A percentile compares a stretch with the other conserved stretches of the same genome.
Conservation (phyloP, 2,888 invertebrate genomes). For the Chelonus formosanus region DNA sequence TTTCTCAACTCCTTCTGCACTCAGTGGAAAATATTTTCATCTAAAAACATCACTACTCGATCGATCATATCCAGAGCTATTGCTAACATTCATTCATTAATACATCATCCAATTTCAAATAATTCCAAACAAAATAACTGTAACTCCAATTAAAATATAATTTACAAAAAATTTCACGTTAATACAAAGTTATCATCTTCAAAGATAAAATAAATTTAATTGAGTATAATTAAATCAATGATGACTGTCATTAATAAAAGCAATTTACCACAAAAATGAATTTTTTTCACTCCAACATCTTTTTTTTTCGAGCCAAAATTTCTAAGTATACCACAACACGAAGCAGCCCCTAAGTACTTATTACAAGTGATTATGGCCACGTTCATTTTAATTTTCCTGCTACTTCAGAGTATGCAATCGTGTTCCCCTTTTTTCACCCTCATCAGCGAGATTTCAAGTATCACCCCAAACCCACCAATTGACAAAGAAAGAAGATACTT, state of each 20-base stretch:
- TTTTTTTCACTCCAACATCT: slow-evolving; percentile 18
- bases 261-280: slow-evolving; percentile 1
- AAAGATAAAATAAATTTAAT: no score
- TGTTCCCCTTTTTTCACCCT: slow-evolving; percentile 12
- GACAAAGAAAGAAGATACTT: no score
- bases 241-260: not conserved
- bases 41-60: no score
- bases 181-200: no score
- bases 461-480: slow-evolving; percentile 10
- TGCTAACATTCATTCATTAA: no score
- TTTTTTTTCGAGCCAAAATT: slow-evolving; percentile 26
- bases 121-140: no score
- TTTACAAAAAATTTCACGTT: no score
- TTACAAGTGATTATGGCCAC: slow-evolving; percentile 43
- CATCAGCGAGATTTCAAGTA: slow-evolving; percentile 26
- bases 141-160: no score
- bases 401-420: slow-evolving; percentile 22
- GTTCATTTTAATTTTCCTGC: slow-evolving; percentile 42
- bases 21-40: no score
- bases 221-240: no score
- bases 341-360: slow-evolving; percentile 39
- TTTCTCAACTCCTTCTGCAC: slow-evolving; percentile 10
- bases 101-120: no score
- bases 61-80: no score
- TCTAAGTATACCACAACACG: slow-evolving; percentile 42